A percentile compares a stretch with the other conserved stretches of the same genome.
These are phyloP conservation scores for Megaceryle maxima DNA, from an alignment of 2,113 vertebrate species.

Conservation along the genomic window DNA sequence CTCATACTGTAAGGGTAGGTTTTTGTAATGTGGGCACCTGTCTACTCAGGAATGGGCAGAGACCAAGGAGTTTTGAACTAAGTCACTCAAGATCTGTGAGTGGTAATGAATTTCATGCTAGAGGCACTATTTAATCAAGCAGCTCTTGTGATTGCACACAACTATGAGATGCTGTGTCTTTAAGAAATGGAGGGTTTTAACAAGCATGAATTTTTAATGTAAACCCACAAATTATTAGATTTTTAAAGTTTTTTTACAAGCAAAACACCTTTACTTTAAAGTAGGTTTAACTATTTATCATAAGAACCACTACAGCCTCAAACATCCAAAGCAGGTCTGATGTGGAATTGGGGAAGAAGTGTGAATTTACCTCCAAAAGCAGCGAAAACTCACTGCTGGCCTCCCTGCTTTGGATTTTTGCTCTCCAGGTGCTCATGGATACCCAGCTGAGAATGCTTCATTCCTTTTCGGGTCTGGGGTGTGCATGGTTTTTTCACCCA, in stretches of 20 bases:
- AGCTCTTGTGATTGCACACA: neutral
- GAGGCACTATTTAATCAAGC: neutral
- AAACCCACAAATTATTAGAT: neutral
- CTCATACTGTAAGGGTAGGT: neutral
- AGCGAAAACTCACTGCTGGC: accelerated
- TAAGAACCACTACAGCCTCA: neutral
- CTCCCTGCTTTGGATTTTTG: neutral
- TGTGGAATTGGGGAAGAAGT: neutral
- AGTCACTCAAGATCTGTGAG: neutral
- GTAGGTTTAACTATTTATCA: neutral
- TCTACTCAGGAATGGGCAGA: neutral
- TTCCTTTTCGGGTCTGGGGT: neutral
- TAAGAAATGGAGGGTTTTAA: neutral
- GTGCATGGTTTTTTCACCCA: accelerated
- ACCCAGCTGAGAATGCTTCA: accelerated
- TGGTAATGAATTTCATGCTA: neutral
- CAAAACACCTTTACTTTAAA: neutral
- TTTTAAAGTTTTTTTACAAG: neutral
- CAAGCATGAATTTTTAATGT: neutral
- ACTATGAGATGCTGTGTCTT: neutral
- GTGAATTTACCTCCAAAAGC: neutral
- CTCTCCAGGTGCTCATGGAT: neutral
- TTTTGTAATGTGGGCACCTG: neutral
- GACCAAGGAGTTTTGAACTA: neutral
- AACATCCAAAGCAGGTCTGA: neutral